Percentiles rank a stretch among this genome's conserved stretches.
phyloP scores from a whole-genome alignment of 2,888 invertebrate genomes.

The Polydrusus tereticollis region DNA sequence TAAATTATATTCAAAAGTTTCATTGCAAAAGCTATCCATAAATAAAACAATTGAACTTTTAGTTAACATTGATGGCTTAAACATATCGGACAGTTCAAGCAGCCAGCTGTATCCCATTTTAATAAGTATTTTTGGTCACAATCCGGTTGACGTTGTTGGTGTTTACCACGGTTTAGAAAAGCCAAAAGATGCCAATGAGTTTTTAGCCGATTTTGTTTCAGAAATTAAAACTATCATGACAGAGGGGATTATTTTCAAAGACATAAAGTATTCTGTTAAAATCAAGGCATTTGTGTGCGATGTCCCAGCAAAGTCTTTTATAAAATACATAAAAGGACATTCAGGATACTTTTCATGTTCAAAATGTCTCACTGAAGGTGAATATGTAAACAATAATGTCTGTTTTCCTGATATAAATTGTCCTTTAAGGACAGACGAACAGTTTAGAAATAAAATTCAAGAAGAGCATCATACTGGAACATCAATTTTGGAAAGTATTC shows the following conservation, averaged over 20 bases:
- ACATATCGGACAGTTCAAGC: not conserved
- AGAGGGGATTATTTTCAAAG: slow-evolving; percentile 8
- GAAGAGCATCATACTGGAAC: not conserved
- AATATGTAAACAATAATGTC: slow-evolving; percentile 33
- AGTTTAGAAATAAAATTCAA: not conserved
- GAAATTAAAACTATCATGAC: slow-evolving; percentile 27
- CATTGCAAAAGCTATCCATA: too few species aligned
- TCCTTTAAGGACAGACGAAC: not conserved
- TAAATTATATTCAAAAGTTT: not conserved
- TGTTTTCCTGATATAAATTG: slow-evolving; percentile 29
- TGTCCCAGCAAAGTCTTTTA: slow-evolving; percentile 37
- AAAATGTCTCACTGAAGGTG: slow-evolving; percentile 41
- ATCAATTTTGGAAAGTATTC: not conserved
- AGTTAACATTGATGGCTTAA: not conserved
- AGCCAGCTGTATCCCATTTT: not conserved
- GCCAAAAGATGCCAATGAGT: slow-evolving; percentile 35
- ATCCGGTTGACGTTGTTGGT: slow-evolving; percentile 29
- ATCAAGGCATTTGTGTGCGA: slow-evolving; percentile 40
- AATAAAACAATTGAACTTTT: not conserved
- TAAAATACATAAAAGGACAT: slow-evolving; percentile 24
- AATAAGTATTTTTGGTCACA: not conserved
- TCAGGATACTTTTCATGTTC: slow-evolving; percentile 10
- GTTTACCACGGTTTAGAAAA: not conserved
- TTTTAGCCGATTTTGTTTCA: slow-evolving; percentile 39
- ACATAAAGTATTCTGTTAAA: slow-evolving; percentile 8